A percentile compares a stretch with the other conserved stretches of the same genome.
phyloP scores from a whole-genome alignment of 2,888 invertebrate genomes.

The Micropterix aruncella region DNA sequence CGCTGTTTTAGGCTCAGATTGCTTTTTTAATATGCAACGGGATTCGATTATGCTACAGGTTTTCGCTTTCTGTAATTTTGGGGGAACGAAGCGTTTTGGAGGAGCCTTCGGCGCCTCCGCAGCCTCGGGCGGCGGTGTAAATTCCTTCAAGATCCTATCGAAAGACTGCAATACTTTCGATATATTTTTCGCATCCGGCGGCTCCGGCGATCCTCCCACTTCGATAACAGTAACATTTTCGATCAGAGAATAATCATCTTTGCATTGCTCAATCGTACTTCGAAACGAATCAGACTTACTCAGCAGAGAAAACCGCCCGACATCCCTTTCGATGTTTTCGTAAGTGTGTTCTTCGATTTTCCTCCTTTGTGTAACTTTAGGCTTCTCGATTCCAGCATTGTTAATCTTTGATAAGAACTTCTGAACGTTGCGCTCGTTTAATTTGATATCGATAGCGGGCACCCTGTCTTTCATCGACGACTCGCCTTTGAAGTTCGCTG shows the following conservation, averaged over 20 bases:
- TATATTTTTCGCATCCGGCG: slow-evolving; percentile 22
- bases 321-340: slow-evolving; percentile 27
- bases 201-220: slow-evolving; percentile 8
- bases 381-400: slow-evolving; percentile 21
- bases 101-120: slow-evolving; percentile 18
- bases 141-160: slow-evolving; percentile 33
- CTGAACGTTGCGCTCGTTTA: slow-evolving; percentile 28
- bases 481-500: background rate
- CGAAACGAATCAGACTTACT: slow-evolving; percentile 17
- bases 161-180: slow-evolving; percentile 35
- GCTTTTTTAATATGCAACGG: slow-evolving; percentile 45
- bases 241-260: slow-evolving; percentile 33
- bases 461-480: slow-evolving; percentile 1
- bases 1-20: slow-evolving; percentile 22
- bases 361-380: slow-evolving; percentile 17
- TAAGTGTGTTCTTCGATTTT: slow-evolving; percentile 25
- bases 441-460: slow-evolving; percentile 14
- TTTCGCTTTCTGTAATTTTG: slow-evolving; percentile 52
- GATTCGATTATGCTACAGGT: slow-evolving; percentile 58
- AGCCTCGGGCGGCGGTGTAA: slow-evolving; percentile 22
- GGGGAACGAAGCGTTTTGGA: slow-evolving; percentile 23
- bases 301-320: slow-evolving; percentile 14
- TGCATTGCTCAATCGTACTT: slow-evolving; percentile 23
- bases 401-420: slow-evolving; percentile 23
- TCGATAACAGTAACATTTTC: slow-evolving; percentile 34